Percentiles rank a stretch among this genome's conserved stretches.
These are phyloP conservation scores for Vicugna pacos DNA, from an alignment of 2,113 vertebrate genomes.

Conservation along the genomic window DNA sequence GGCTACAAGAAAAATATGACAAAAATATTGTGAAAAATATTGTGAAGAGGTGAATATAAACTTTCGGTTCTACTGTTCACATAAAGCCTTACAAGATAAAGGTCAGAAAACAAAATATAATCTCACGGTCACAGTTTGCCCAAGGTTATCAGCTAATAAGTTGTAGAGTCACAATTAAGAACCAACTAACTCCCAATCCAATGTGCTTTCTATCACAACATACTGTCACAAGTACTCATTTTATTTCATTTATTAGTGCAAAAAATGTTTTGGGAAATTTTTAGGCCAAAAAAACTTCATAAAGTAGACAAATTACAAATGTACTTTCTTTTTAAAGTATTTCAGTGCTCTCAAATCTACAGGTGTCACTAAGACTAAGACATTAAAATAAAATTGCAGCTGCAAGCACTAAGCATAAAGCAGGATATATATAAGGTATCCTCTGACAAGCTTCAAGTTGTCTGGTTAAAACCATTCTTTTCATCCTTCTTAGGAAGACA, in stretches of 20 bases:
- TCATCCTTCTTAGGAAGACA: constrained; percentile 9
- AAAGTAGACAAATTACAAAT: constrained; percentile 20
- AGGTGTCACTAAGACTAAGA: not conserved
- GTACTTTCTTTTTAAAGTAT: constrained; percentile 35
- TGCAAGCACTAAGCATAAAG: not conserved
- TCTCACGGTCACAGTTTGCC: constrained; percentile 21
- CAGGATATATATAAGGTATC: not conserved
- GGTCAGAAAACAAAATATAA: constrained; percentile 43
- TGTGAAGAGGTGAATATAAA: constrained; percentile 31
- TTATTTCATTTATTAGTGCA: not conserved
- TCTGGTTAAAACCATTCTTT: constrained; percentile 18
- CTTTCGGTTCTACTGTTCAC: constrained; percentile 17
- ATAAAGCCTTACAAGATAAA: constrained; percentile 42
- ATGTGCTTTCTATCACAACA: constrained; percentile 12
- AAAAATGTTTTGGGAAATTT: not conserved
- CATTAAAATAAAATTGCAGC: constrained; percentile 18
- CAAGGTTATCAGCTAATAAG: constrained; percentile 41
- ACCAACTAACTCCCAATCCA: not conserved
- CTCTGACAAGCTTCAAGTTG: constrained; percentile 44
- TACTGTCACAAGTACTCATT: not conserved
- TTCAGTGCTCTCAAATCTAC: not conserved
- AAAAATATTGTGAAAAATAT: constrained; percentile 38
- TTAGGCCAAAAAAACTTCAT: not conserved
- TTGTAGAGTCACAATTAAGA: not conserved
- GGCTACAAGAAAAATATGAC: not conserved